phyloP scores from a whole-genome alignment of 2,888 invertebrate species.

The Rhyacophila evoluta region DNA sequence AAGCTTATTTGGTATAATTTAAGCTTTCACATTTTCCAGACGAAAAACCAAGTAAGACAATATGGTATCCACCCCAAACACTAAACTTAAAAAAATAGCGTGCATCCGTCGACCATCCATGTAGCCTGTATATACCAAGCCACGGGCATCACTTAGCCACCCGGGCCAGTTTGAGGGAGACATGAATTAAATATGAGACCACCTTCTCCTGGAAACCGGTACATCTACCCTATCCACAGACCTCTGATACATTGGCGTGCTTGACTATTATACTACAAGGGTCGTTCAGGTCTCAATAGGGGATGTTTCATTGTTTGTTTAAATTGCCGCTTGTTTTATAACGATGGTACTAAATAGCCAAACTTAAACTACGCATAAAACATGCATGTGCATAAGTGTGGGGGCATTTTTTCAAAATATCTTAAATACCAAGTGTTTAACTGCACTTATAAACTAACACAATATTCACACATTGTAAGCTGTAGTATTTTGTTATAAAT shows the following conservation, averaged over 20 bases:
- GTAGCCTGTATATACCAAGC: not conserved
- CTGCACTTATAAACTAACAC: no score
- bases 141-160: constrained; percentile 20
- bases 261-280: not conserved
- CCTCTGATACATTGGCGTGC: not conserved
- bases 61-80: no score
- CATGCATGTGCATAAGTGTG: no score
- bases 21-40: no score
- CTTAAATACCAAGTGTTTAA: no score
- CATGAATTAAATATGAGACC: constrained; percentile 48
- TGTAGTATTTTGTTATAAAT: no score
- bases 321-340: not conserved
- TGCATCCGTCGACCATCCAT: constrained; percentile 18
- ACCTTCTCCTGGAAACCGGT: constrained; percentile 15
- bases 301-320: not conserved
- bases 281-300: not conserved
- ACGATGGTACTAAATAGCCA: not conserved
- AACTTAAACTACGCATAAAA: not conserved
- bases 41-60: no score
- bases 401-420: no score
- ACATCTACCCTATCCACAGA: not conserved
- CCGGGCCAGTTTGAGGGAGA: constrained; percentile 30
- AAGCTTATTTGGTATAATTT: no score
- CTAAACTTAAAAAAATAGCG: constrained; percentile 17
- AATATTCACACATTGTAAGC: no score